Evolutionary conservation across 2,888 invertebrate genomes (phyloP), one percentile per base, ranked within the genome.

Genomic region (Drosophila merina): DNA sequence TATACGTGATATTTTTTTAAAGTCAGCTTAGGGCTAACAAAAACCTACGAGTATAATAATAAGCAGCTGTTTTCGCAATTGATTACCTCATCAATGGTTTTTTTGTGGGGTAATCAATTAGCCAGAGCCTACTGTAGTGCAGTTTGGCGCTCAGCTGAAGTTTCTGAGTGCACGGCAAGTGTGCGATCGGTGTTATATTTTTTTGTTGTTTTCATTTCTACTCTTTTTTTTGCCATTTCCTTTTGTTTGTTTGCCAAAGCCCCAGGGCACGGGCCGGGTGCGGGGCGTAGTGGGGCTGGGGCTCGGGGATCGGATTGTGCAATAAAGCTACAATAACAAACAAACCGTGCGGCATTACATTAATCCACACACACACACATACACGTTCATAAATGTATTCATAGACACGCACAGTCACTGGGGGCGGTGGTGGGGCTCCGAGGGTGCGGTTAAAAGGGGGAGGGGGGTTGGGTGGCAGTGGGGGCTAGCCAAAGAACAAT

Each of bases 271-370:
- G 59, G 28, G 48, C 20, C 20, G 1, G 26, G 57, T 9, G 25
- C 20, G 38, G 31, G 20, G 26, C 25, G 8, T 30, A 40, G 58
- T 47, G 48, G 28, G 44, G 51, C 28, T 48, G 60, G 12, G 60
- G 67, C 79, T 62, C 79, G 66, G 76, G 76, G 66, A 57, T 67
- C 58, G 81, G 84, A 85, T 82, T 82, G 79, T 82, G 85, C 81
- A 82, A 82, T 85, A 82, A 79, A 76, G 69, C 77, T 71, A 79
- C 67, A 79, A 82, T 74, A 82, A 79, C 74, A 85, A 85, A 81
- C 74, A 77, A 82, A 14, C 40, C 9, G 36, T 36, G 36, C 60
- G 77, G 75, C 52, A 63, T 68, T 75, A 66, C 76, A 63, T 60
- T 59, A 50, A 55, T 59, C 51, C 47, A 38, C 57, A 56, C 66